Evolutionary conservation across 2,797 vertebrate species (phyloP).

Genomic region (Characodon lateralis): DNA sequence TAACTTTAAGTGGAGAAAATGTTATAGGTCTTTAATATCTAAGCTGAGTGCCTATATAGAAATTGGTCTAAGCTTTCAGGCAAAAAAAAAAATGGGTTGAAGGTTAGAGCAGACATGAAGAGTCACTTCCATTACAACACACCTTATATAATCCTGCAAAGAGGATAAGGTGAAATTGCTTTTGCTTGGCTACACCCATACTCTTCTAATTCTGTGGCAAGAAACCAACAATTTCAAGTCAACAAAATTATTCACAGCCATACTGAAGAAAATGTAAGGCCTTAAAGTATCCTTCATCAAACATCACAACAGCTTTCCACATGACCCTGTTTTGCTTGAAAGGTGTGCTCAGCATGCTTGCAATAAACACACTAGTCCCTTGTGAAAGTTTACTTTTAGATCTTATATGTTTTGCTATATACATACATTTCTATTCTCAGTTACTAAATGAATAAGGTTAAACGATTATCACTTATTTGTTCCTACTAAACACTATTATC

Average conservation of each 20-base stretch:
- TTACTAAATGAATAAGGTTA: neutral
- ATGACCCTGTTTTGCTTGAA: neutral
- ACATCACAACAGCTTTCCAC: neutral
- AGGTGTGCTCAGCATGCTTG: neutral
- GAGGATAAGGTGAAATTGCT: conserved; percentile 42
- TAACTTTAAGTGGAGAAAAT: conserved; percentile 26
- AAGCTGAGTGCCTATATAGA: conserved; percentile 11
- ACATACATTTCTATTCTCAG: neutral
- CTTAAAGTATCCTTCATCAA: conserved; percentile 10
- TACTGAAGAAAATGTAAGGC: neutral
- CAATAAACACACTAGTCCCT: neutral
- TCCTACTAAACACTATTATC: neutral
- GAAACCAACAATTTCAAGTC: conserved; percentile 29
- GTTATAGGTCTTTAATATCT: conserved; percentile 17
- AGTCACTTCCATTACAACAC: conserved; percentile 24
- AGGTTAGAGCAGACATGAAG: conserved; percentile 15
- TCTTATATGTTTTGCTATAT: neutral
- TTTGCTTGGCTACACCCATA: conserved; percentile 21
- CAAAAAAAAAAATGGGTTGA: conserved; percentile 5
- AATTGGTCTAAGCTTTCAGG: conserved; percentile 12
- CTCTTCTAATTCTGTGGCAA: conserved; percentile 20
- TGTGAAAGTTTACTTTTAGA: neutral
- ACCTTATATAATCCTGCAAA: conserved; percentile 4
- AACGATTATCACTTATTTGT: neutral
- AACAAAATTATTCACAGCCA: conserved; percentile 14